Conservation (phyloP, 2,113 vertebrate genomes). For the Nipponia nippon region DNA sequence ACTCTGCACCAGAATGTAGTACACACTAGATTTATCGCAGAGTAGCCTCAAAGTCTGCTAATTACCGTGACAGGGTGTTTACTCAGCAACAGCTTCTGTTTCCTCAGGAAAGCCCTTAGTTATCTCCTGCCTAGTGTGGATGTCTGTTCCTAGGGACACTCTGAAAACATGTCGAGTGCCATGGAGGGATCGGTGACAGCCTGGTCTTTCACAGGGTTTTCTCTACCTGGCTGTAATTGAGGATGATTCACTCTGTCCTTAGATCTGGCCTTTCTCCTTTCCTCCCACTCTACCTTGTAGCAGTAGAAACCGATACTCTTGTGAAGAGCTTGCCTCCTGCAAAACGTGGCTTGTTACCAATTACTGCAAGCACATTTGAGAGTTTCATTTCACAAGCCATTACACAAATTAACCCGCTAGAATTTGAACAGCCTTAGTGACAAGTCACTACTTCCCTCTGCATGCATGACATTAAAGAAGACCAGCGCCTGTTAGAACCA, state of each 20-base stretch:
- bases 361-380: not conserved
- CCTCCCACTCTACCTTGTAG: not conserved
- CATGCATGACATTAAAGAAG: not conserved
- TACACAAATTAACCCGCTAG: not conserved
- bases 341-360: not conserved
- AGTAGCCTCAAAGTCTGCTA: not conserved
- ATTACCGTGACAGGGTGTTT: not conserved
- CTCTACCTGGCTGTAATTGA: not conserved
- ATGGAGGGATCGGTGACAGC: not conserved
- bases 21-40: not conserved
- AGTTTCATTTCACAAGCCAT: constrained; percentile 9
- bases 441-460: not conserved
- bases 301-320: not conserved
- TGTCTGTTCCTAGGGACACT: not conserved
- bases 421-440: not conserved
- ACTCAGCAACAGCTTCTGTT: not conserved
- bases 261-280: not conserved
- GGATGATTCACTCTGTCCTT: not conserved
- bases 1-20: not conserved
- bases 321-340: not conserved
- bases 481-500: not conserved
- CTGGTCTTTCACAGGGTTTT: not conserved
- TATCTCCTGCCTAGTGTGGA: not conserved
- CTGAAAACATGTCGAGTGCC: not conserved
- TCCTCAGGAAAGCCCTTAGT: not conserved